These are phyloP conservation scores for Trichechus manatus DNA, from an alignment of 2,113 vertebrate species.

Conservation along the genomic window DNA sequence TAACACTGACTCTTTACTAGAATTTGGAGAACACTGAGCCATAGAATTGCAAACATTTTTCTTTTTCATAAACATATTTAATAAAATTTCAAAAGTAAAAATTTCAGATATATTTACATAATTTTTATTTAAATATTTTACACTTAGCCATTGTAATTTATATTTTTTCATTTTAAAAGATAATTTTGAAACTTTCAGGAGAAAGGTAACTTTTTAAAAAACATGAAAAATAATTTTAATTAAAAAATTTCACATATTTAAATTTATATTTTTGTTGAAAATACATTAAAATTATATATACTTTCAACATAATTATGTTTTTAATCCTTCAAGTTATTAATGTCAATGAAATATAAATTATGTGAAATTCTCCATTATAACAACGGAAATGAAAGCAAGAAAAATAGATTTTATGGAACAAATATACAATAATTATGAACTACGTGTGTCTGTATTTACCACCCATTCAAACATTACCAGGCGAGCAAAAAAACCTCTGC, in stretches of 20 bases:
- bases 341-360: neutral
- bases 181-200: neutral
- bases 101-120: neutral
- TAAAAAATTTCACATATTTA: neutral
- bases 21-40: neutral
- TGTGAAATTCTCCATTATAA: neutral
- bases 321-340: neutral
- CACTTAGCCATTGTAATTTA: neutral
- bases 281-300: neutral
- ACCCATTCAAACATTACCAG: neutral
- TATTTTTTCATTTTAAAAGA: slow-evolving; percentile 30
- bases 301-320: neutral
- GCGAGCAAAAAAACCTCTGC: neutral
- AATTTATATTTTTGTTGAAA: neutral
- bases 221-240: neutral
- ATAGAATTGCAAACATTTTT: neutral
- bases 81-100: neutral
- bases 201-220: slow-evolving; percentile 21
- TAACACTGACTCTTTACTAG: neutral
- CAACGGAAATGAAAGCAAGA: neutral
- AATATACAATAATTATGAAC: neutral
- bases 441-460: neutral
- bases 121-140: neutral
- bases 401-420: too few species aligned
- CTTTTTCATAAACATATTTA: slow-evolving; percentile 24